Evolutionary conservation across 1,140 invertebrate genomes (phyloP).

Genomic region (Pseudomyrmex flavicornis): DNA sequence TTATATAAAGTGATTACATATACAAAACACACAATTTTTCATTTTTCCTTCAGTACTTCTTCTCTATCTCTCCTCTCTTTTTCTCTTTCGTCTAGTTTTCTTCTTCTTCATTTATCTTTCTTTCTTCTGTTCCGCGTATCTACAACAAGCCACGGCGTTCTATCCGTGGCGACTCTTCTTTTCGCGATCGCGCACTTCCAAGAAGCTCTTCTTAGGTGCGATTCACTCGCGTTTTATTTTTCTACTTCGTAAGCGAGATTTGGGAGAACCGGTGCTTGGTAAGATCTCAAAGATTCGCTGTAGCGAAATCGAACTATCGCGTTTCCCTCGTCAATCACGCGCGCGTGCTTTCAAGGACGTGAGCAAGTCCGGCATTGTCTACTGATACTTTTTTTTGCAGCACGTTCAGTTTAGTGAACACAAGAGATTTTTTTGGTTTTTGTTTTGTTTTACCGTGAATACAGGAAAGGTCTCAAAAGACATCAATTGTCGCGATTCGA

Average conservation of each 20-base stretch:
- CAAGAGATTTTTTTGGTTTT: too few relatives aligned
- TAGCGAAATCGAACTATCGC: constrained; percentile 49
- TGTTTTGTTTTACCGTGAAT: too few relatives aligned
- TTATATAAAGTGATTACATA: constrained; percentile 75
- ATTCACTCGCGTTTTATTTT: not conserved
- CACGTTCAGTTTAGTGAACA: not conserved
- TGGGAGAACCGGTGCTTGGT: not conserved
- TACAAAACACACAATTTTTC: constrained; percentile 70
- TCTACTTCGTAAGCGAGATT: constrained; percentile 45
- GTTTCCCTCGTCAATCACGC: constrained; percentile 57
- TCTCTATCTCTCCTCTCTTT: constrained; percentile 1
- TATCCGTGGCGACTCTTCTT: constrained; percentile 36
- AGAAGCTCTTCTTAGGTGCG: constrained; percentile 13
- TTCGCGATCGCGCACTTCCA: constrained; percentile 37
- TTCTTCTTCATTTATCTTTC: not conserved
- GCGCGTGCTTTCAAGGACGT: not conserved
- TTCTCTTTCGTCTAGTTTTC: not conserved
- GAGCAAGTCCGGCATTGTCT: not conserved
- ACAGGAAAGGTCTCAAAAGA: not conserved
- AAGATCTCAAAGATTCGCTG: constrained; percentile 55
- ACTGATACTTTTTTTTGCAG: not conserved
- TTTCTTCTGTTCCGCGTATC: constrained; percentile 42
- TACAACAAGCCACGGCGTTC: constrained; percentile 45
- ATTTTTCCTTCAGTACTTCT: constrained; percentile 35
- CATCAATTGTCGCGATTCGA: not conserved